phyloP scores from a whole-genome alignment of 1,140 invertebrate species.

The Aphis gossypii region DNA sequence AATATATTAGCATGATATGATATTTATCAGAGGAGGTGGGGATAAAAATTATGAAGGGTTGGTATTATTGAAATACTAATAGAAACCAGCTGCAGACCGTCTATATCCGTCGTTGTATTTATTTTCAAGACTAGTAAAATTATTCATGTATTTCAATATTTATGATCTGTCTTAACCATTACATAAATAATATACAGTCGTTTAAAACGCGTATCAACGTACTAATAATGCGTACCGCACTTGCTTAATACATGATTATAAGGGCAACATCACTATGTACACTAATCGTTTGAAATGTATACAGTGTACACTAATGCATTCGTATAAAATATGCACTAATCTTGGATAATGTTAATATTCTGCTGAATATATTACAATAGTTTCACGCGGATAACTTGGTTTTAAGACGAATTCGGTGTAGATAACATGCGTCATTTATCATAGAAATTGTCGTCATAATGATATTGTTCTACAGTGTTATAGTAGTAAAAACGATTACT shows the following conservation, averaged over 20 bases:
- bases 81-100: not conserved
- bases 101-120: not conserved
- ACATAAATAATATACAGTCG: not conserved
- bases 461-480: not conserved
- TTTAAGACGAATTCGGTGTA: not conserved
- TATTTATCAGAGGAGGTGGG: no score
- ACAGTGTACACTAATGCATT: not conserved
- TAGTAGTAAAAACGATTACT: not conserved
- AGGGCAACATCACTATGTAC: not conserved
- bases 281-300: conserved; percentile 5
- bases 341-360: not conserved
- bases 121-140: not conserved
- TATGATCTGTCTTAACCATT: not conserved
- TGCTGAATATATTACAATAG: not conserved
- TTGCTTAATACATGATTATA: not conserved
- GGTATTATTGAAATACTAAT: not conserved
- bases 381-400: not conserved
- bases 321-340: not conserved
- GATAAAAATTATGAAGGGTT: not conserved
- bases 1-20: no score
- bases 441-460: not conserved
- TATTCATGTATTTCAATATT: not conserved
- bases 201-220: not conserved
- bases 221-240: not conserved
- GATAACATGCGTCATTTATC: not conserved